Evolutionary conservation across 92 coral and sea anemone genomes (phyloP), one percentile per base, ranked within the genome.

Genomic region (Bergia puertoricense): DNA sequence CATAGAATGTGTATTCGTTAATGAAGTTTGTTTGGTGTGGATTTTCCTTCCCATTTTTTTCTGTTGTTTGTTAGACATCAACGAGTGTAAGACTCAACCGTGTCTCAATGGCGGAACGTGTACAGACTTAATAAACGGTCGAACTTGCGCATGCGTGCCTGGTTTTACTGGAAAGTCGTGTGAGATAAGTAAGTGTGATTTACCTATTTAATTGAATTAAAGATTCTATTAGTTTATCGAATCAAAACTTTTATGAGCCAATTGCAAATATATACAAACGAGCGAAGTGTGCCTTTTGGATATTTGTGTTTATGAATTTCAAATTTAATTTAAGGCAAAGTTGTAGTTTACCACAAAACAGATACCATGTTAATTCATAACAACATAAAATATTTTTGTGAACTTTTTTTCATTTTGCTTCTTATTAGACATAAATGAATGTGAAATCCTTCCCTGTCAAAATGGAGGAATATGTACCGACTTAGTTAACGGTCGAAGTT

Each of bases 21-120:
- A 62, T 20, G 4, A 62, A 62, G 18, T 18, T 22, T 15, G 69
- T 5, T 22, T 2, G 69, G n/a, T 62, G 6, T 62, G 69, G 30
- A 15, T 2, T 16, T 62, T 62, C 23, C 20, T 18, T 18, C 50
- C 69, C n/a, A 22, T 62, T 62, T 62, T 20, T 2, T 18, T 36
- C 82, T 77, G 18, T 76, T 16, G 48, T 43, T 46, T 42, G 16
- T 10, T 38, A 81, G 85, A 81, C 46, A 81, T 81, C 48, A n/a
- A 81, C 50, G 85, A 81, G 6, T 81, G 85, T 36, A 45, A 54
- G 5, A 8, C 45, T 74, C 10, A 15, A 1, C 85, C 85, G n/a
- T 81, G 85, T 56, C 85, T 30, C 14, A 81, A 81, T 57, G 72
- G 85, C 46, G 85, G 85, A 59, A 81, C 85, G n/a, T 81, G 85